Base-by-base conservation (phyloP, 2,113 vertebrate genomes). In the Anser brachyrhynchus region DNA sequence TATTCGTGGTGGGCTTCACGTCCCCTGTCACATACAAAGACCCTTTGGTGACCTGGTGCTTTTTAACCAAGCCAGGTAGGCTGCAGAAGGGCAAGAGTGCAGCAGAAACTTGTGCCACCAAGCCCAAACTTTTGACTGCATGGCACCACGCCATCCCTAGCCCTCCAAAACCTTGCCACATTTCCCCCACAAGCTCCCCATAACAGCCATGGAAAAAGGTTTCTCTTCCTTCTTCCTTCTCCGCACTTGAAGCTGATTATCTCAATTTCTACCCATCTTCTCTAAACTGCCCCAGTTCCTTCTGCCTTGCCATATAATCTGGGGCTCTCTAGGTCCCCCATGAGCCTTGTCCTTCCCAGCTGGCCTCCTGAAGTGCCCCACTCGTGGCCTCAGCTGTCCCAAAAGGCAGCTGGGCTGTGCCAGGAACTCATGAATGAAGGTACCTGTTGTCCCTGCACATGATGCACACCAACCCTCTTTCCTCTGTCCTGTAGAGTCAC, bases 401-500 rank as follows among this genome's bases (percentile, higher is more conserved):
- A 13, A 8, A 31, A 21, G 55, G 44, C 49, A 54, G 20, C 16
- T 43, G 81, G 61, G 2, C 41, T 22, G 12, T 62, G 51, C 33
- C 69, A 12, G 0, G n/a, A n/a, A n/a, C n/a, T n/a, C n/a, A n/a
- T n/a, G n/a, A n/a, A n/a, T n/a, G n/a, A n/a, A n/a, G 0, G 0
- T 44, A 11, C 25, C 31, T 14, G 0, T 22, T 26, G 6, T 28
- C 11, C 31, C 37, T 61, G 44, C 51, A 25, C 39, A 15, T 3
- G 9, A 10, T 13, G 35, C n/a, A 17, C 0, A 0, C 43, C 14
- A 22, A n/a, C 6, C 11, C 1, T 7, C 4, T 59, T 35, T 9
- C 35, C 59, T 61, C 51, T 6, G 5, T 44, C 20, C 49, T 2
- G 1, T 59, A 16, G 25, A 11, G 22, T n/a, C 2, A 0, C n/a